Percentiles rank a stretch among this genome's conserved stretches.
Conservation (phyloP, 2,797 vertebrate species). For the Platalea minor region DNA sequence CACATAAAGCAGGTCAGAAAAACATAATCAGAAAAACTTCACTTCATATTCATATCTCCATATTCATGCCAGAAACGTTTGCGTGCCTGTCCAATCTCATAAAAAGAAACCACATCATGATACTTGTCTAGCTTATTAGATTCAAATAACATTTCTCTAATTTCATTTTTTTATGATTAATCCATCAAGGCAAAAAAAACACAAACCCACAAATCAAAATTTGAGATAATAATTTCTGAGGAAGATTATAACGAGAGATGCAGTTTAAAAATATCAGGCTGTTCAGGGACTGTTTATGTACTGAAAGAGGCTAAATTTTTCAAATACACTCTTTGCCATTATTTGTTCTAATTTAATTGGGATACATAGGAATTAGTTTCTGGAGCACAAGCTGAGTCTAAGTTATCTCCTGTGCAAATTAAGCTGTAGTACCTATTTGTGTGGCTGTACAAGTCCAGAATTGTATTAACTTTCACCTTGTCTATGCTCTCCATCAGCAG, state of each 20-base stretch:
- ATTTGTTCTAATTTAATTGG: not conserved
- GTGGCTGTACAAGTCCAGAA: not conserved
- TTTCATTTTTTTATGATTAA: not conserved
- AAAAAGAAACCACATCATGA: not conserved
- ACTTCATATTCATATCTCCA: not conserved
- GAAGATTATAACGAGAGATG: not conserved
- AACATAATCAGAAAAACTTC: not conserved
- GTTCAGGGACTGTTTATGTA: not conserved
- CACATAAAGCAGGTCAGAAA: not conserved
- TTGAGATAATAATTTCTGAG: not conserved
- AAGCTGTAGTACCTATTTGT: not conserved
- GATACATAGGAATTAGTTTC: not conserved
- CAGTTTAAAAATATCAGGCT: not conserved
- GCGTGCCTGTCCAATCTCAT: not conserved
- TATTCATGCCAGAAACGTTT: not conserved
- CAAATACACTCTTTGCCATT: not conserved
- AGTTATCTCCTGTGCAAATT: not conserved
- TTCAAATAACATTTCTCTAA: not conserved
- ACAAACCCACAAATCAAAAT: not conserved
- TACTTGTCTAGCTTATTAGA: not conserved
- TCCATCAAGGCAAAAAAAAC: not conserved
- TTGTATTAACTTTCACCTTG: constrained; percentile 23
- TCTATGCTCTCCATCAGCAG: constrained; percentile 35
- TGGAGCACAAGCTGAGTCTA: not conserved
- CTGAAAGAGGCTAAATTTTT: not conserved